A percentile compares a stretch with the other conserved stretches of the same genome.
Evolutionary conservation across 2,113 vertebrate species (phyloP).

Genomic region (Phrynocephalus versicolor): DNA sequence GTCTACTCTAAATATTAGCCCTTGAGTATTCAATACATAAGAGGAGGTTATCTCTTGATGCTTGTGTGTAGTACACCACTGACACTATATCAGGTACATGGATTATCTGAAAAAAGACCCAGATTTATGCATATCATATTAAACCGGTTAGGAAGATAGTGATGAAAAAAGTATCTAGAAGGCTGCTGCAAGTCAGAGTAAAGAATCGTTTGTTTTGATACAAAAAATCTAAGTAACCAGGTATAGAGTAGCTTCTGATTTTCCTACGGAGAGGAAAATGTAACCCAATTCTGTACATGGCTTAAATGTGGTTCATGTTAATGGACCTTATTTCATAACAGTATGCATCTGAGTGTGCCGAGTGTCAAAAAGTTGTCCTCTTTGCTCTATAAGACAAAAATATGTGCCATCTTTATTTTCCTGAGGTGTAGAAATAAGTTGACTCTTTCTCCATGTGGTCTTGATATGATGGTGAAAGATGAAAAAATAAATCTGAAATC

Average conservation of each 20-base stretch:
- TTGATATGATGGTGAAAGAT: background rate
- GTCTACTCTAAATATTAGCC: too few relatives aligned
- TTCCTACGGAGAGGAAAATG: background rate
- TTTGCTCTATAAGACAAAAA: background rate
- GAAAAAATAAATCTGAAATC: conserved; percentile 31
- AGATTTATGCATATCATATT: background rate
- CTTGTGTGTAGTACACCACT: background rate
- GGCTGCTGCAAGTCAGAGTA: background rate
- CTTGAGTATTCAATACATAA: background rate
- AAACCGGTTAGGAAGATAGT: background rate
- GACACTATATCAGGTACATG: background rate
- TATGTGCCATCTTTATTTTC: background rate
- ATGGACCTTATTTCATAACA: background rate
- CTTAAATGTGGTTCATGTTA: background rate
- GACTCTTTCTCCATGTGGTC: background rate
- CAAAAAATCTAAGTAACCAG: background rate
- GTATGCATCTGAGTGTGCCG: background rate
- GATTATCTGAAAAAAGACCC: background rate
- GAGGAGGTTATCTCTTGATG: background rate
- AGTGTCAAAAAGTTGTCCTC: background rate
- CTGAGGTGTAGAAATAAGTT: conserved; percentile 14
- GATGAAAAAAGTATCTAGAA: background rate
- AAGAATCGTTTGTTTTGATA: background rate
- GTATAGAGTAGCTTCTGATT: too few relatives aligned
- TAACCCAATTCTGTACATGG: background rate